phyloP scores from a whole-genome alignment of 2,888 invertebrate species.

The Morpho helenor region DNA sequence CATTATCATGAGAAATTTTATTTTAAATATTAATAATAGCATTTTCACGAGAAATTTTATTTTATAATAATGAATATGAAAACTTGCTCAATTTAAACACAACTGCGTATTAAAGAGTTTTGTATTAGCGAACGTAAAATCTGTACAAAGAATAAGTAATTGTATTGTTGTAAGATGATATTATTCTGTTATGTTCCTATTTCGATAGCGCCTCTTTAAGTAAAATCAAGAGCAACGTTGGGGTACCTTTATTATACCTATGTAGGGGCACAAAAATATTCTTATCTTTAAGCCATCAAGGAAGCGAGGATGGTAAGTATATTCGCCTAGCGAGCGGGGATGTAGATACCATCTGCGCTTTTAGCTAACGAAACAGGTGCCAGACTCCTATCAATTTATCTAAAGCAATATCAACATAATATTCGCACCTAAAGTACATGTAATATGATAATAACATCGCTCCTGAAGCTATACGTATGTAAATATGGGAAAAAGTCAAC shows the following conservation, averaged over 20 bases:
- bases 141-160: no score
- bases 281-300: constrained; percentile 15
- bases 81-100: no score
- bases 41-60: no score
- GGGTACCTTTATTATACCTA: background rate
- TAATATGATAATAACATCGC: constrained; percentile 27
- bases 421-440: constrained; percentile 17
- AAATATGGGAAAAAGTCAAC: constrained; percentile 30
- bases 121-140: no score
- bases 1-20: no score
- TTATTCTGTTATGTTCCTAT: no score
- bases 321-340: constrained; percentile 16
- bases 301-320: constrained; percentile 16
- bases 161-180: no score
- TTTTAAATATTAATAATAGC: no score
- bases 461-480: constrained; percentile 30
- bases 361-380: constrained; percentile 46
- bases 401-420: constrained; percentile 48
- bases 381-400: constrained; percentile 40
- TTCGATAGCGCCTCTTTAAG: no score
- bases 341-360: constrained; percentile 27
- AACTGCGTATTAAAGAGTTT: no score
- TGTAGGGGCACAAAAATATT: constrained; percentile 4
- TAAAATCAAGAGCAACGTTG: background rate
- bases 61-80: no score